These are phyloP conservation scores for Daboia siamensis DNA, from an alignment of 2,113 vertebrate species.

Conservation along the genomic window DNA sequence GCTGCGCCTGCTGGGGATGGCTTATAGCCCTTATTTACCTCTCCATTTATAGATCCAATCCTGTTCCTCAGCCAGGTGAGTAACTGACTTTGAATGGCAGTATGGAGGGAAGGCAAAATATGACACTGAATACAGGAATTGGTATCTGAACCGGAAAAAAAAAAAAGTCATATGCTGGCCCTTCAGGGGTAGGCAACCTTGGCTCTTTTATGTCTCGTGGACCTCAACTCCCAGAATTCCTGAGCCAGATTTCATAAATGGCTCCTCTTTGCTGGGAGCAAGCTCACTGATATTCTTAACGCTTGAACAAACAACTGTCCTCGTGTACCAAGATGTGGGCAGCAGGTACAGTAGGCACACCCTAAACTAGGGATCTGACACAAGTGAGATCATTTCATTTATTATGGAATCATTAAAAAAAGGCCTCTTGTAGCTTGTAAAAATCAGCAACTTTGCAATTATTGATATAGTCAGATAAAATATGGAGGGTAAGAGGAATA, in stretches of 20 bases:
- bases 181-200: no score
- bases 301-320: not conserved
- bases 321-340: not conserved
- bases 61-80: not conserved
- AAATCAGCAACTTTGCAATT: not conserved
- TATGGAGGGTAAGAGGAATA: not conserved
- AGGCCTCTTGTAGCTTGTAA: not conserved
- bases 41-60: not conserved
- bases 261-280: not conserved
- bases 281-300: not conserved
- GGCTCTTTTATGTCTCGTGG: no score
- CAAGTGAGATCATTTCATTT: not conserved
- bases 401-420: not conserved
- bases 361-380: not conserved
- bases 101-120: not conserved
- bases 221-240: no score
- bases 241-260: not conserved
- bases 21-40: not conserved
- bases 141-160: not conserved
- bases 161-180: not conserved
- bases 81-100: not conserved
- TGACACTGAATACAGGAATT: not conserved
- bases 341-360: not conserved
- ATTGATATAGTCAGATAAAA: not conserved
- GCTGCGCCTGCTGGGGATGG: not conserved